phyloP scores from a whole-genome alignment of 1,140 invertebrate species.

The Drosophila athabasca region DNA sequence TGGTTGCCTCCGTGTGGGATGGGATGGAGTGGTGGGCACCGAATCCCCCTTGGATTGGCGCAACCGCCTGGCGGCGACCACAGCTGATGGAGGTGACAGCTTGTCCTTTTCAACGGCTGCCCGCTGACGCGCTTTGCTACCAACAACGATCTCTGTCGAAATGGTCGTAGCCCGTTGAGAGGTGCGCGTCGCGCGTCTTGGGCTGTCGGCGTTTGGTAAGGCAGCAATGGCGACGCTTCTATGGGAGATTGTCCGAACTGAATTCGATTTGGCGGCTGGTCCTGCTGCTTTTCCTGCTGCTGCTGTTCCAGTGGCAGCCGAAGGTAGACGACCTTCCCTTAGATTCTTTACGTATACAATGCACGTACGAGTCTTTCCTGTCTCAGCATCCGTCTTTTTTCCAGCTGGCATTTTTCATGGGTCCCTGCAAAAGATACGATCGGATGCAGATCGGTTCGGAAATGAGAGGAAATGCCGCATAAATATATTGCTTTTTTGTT shows the following conservation, averaged over 20 bases:
- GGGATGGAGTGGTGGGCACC: too few relatives aligned
- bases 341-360: conserved; percentile 66
- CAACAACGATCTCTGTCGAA: not conserved
- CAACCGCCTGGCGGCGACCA: too few relatives aligned
- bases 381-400: conserved; percentile 64
- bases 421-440: conserved; percentile 43
- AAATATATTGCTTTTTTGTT: not conserved
- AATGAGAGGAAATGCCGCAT: not conserved
- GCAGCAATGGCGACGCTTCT: not conserved
- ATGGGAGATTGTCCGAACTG: too few relatives aligned
- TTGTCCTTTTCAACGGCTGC: too few relatives aligned
- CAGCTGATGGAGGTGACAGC: too few relatives aligned
- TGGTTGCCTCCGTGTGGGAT: conserved; percentile 7
- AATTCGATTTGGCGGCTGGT: not conserved
- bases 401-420: conserved; percentile 76
- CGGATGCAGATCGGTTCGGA: conserved; percentile 4
- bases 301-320: conserved; percentile 14
- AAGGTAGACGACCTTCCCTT: conserved; percentile 23
- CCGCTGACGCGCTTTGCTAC: not conserved
- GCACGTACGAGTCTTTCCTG: conserved; percentile 68
- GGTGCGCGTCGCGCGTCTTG: conserved; percentile 7
- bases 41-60: too few relatives aligned
- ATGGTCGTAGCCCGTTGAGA: too few relatives aligned
- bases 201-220: conserved; percentile 1
- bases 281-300: not conserved